These are phyloP conservation scores for Oreohelix idahoensis DNA, from an alignment of 1,140 invertebrate genomes.

Conservation along the genomic window DNA sequence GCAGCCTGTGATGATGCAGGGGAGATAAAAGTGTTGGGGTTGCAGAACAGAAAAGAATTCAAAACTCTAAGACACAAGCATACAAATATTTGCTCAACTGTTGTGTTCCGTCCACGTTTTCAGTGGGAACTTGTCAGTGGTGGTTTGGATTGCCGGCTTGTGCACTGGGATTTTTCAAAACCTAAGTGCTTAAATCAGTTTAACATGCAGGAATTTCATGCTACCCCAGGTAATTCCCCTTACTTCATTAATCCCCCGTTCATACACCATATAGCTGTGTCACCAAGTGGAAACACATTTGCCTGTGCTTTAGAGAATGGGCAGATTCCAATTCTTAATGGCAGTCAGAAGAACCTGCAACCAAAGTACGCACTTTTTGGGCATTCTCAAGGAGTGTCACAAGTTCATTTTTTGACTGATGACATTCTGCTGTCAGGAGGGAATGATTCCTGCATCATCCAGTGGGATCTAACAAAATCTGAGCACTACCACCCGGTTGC, in stretches of 20 bases:
- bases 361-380: slow-evolving; percentile 59
- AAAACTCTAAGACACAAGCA: slow-evolving; percentile 68
- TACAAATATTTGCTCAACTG: slow-evolving; percentile 69
- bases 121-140: slow-evolving; percentile 66
- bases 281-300: slow-evolving; percentile 56
- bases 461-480: slow-evolving; percentile 65
- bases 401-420: slow-evolving; percentile 61
- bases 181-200: slow-evolving; percentile 63
- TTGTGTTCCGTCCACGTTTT: slow-evolving; percentile 58
- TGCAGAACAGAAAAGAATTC: slow-evolving; percentile 60
- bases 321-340: slow-evolving; percentile 60
- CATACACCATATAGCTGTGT: slow-evolving; percentile 59
- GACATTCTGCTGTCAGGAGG: slow-evolving; percentile 60
- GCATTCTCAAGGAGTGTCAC: slow-evolving; percentile 66
- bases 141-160: slow-evolving; percentile 65
- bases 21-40: slow-evolving; percentile 63
- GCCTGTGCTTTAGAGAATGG: slow-evolving; percentile 68
- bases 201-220: slow-evolving; percentile 68
- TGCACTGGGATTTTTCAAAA: slow-evolving; percentile 69
- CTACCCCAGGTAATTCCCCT: slow-evolving; percentile 49
- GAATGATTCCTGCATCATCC: slow-evolving; percentile 61
- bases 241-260: slow-evolving; percentile 69
- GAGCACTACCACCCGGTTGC: slow-evolving; percentile 37
- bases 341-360: slow-evolving; percentile 52
- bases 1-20: slow-evolving; percentile 69